phyloP scores from a whole-genome alignment of 2,113 vertebrate species.

The Shinisaurus crocodilurus region DNA sequence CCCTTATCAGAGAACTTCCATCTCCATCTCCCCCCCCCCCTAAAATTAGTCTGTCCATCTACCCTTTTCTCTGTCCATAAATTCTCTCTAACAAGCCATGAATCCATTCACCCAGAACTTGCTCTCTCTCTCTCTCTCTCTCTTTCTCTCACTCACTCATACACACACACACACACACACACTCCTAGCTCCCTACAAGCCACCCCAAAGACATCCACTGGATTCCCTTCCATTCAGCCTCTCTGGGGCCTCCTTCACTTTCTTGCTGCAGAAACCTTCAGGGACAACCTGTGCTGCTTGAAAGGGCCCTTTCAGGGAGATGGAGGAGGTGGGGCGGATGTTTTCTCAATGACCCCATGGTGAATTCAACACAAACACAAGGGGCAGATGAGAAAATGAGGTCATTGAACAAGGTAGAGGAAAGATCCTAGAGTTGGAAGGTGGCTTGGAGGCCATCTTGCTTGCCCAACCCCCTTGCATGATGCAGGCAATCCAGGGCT shows the following conservation, averaged over 20 bases:
- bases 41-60: neutral
- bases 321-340: neutral
- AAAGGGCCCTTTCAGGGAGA: too few species aligned
- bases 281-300: too few species aligned
- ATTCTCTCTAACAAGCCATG: neutral
- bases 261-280: neutral
- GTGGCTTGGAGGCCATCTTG: neutral
- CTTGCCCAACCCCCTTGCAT: neutral
- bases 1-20: neutral
- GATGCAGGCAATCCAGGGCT: neutral
- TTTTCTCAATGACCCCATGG: too few species aligned
- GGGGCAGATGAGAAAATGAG: neutral
- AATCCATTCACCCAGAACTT: neutral
- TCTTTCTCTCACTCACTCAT: neutral
- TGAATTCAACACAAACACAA: neutral
- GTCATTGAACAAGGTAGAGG: neutral
- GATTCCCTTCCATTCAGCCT: neutral
- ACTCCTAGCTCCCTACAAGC: neutral
- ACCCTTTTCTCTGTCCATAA: neutral
- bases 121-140: neutral
- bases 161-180: neutral
- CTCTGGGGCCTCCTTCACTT: neutral
- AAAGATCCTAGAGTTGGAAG: neutral
- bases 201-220: neutral
- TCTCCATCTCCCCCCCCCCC: neutral